Conservation (phyloP, 2,888 invertebrate genomes). For the Eupithecia dodoneata region DNA sequence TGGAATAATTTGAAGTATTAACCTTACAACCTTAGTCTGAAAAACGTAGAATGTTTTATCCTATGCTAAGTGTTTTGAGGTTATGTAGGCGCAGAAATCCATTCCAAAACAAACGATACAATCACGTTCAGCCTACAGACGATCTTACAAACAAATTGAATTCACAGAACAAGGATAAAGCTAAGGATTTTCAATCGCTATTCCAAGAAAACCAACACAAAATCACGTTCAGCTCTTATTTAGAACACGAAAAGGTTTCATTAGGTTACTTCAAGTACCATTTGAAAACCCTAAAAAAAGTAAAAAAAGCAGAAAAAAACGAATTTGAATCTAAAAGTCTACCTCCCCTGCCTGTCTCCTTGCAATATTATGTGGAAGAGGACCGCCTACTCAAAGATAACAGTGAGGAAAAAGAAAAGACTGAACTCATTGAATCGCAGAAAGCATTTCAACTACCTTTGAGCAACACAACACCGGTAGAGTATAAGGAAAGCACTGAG, state of each 20-base stretch:
- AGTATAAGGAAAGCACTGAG: constrained; percentile 45
- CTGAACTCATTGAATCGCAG: constrained; percentile 44
- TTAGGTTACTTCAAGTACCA: constrained; percentile 69
- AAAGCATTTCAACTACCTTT: constrained; percentile 72
- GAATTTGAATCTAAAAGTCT: constrained; percentile 57
- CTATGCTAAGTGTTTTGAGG: constrained; percentile 69
- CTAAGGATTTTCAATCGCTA: constrained; percentile 58
- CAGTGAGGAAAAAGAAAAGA: constrained; percentile 22
- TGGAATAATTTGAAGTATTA: not conserved
- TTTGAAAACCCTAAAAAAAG: constrained; percentile 61
- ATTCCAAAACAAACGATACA: constrained; percentile 56
- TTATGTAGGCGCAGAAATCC: constrained; percentile 66
- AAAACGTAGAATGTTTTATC: constrained; percentile 56
- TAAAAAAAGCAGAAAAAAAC: constrained; percentile 52
- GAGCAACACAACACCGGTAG: constrained; percentile 55
- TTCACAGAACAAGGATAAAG: constrained; percentile 42
- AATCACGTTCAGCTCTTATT: constrained; percentile 73
- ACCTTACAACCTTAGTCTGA: not conserved
- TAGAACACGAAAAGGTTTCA: constrained; percentile 71
- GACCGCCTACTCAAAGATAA: constrained; percentile 60
- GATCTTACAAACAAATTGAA: constrained; percentile 43
- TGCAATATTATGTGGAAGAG: constrained; percentile 78
- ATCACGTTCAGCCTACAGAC: constrained; percentile 51
- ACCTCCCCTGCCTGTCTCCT: constrained; percentile 79
- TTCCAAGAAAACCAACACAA: constrained; percentile 67